Evolutionary conservation across 2,797 vertebrate genomes (phyloP), one percentile per base, ranked within the genome.

Genomic region (Tangara arthus): DNA sequence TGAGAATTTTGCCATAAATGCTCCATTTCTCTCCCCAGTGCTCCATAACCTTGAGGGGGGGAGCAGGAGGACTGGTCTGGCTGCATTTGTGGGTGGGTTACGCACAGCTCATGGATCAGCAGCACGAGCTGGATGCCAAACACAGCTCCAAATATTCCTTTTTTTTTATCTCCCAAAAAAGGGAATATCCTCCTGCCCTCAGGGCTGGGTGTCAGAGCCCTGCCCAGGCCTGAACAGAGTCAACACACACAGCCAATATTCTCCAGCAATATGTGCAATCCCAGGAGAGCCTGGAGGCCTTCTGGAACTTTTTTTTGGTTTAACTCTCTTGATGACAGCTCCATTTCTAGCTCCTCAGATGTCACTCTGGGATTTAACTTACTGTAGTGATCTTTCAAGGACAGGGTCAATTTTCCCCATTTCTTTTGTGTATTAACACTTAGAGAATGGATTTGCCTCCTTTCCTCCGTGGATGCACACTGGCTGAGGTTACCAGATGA

Each of bases 1-100:
- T 89, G 94, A 52, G 79, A 93, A 94, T 76, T 93, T 49, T 70
- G 81, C 72, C 41, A 20, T 56, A 87, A 95, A 73, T 22, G 70
- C 73, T 83, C 52, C 53, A 60, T 68, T 95, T 66, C 83, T 77
- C n/a, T 52, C 88, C 90, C 88, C 66, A 63, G 63, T 0, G 23
- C 35, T 84, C 77, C 80, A 64, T 70, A 82, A 70, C 2, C 2
- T 15, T 18, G 35, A 27, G 84, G 59, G 66, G 70, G 59, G 63
- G 41, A 93, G 88, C 21, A 83, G 19, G 61, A 88, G 79, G 84
- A 34, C 28, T 19, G 55, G 9, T 41, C 34, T 65, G 76, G 79
- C 60, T 60, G 37, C 26, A 8, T 52, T 61, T 55, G 47, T 50
- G 47, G 77, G 47, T 63, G 76, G 91, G 82, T 72, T 27, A 46